Evolutionary conservation across 1,140 invertebrate genomes (phyloP).

Genomic region (Centruroides vittatus): DNA sequence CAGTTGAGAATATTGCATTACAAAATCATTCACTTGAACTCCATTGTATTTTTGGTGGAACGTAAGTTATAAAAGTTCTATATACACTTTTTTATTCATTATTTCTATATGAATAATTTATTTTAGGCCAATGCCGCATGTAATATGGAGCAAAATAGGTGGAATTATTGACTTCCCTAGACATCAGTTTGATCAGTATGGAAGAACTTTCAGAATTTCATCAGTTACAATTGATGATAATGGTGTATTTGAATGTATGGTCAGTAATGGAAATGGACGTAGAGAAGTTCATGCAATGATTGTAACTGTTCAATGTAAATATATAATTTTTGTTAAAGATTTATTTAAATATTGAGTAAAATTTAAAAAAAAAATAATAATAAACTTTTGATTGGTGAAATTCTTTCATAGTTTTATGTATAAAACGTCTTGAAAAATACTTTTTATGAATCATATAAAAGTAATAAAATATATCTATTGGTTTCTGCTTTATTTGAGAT

Average conservation of each 20-base stretch:
- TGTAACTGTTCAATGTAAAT: slow-evolving; percentile 46
- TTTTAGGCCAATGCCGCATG: slow-evolving; percentile 32
- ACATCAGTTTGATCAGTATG: slow-evolving; percentile 66
- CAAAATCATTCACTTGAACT: slow-evolving; percentile 58
- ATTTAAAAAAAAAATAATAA: too few species aligned
- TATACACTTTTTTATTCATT: neutral
- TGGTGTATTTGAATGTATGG: slow-evolving; percentile 77
- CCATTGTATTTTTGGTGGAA: slow-evolving; percentile 20
- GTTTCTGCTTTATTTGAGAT: too few species aligned
- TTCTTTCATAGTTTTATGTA: too few species aligned
- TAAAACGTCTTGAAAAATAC: too few species aligned
- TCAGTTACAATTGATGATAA: slow-evolving; percentile 70
- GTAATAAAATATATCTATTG: too few species aligned
- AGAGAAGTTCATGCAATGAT: slow-evolving; percentile 70
- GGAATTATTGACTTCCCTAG: slow-evolving; percentile 37
- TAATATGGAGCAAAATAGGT: slow-evolving; percentile 65
- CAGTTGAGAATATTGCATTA: slow-evolving; percentile 67
- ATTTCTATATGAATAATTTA: neutral
- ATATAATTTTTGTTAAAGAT: neutral
- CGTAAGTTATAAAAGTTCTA: slow-evolving; percentile 14
- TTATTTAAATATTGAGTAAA: too few species aligned
- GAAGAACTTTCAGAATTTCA: slow-evolving; percentile 76
- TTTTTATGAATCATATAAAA: too few species aligned
- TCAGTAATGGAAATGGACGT: slow-evolving; percentile 72
- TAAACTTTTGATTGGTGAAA: too few species aligned